Base-by-base conservation (phyloP, 2,113 vertebrate species). In the Ctenodactylus gundi region DNA sequence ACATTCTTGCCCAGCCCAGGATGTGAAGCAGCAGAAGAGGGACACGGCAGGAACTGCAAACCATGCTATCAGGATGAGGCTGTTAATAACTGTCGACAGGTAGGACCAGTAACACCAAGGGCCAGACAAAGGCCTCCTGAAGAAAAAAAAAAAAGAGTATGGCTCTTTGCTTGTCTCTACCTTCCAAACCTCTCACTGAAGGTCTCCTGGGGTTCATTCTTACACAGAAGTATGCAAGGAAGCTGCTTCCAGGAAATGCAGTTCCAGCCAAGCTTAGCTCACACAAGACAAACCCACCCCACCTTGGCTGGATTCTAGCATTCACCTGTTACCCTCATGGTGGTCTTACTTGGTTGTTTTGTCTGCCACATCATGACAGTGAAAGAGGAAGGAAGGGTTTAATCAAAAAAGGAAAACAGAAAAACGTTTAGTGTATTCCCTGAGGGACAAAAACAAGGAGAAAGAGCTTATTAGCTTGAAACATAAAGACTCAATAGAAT, bases 281-380 rank as follows among this genome's bases (percentile, higher is more conserved):
- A 58, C 18, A 39, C 21, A 58, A 49, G 60, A 73, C 17, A 86
- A n/a, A 68, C 11, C 10, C 10, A 76, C 2, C 34, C 11, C 41
- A 77, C 72, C 21, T 41, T 57, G 36, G 64, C 1, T 13, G 13
- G 5, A 12, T 70, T 85, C 60, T 72, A 77, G n/a, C 41, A 65
- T 3, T 55, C 31, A 41, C 73, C 23, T 68, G 20, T 81, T 86
- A 87, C 12, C 27, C 34, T 46, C 17, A 76, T 53, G 31, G 12
- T 91, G 17, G 10, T 34, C 46, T 92, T 41, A 86, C 44, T 39
- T 86, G 39, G 29, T 57, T 60, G 25, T 77, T 67, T 87, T 91
- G 20, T 81, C 77, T 86, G 23, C 39, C 55, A 39, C n/a, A 23
- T 36, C n/a, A 23, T 36, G 55, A 34, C 25, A 68, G 15, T 13